Evolutionary conservation across 1,140 invertebrate genomes (phyloP).

Genomic region (Maniola jurtina): DNA sequence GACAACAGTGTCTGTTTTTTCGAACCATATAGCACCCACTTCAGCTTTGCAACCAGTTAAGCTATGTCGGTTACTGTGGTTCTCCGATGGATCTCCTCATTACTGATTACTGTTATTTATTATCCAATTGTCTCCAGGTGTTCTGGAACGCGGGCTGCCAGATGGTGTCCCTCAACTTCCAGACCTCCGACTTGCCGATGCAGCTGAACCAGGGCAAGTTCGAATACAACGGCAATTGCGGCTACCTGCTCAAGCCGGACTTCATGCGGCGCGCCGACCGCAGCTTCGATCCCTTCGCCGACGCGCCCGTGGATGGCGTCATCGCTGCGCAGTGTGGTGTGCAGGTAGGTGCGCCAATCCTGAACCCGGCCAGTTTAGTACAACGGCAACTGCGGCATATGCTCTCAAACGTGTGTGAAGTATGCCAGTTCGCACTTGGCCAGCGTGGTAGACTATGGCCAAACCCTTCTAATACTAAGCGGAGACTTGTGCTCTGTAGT

Average conservation of each 20-base stretch:
- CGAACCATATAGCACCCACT: too few relatives aligned
- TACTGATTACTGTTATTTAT: background rate
- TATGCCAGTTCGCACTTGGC: too few relatives aligned
- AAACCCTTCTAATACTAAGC: too few relatives aligned
- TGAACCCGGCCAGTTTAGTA: too few relatives aligned
- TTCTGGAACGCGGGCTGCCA: constrained; percentile 96
- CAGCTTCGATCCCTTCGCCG: constrained; percentile 99
- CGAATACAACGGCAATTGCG: constrained; percentile 98
- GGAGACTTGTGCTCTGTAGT: too few relatives aligned
- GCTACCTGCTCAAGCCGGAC: constrained; percentile 98
- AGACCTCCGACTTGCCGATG: constrained; percentile 99
- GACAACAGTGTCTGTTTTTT: too few relatives aligned
- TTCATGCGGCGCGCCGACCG: constrained; percentile 98
- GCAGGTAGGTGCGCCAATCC: constrained; percentile 85
- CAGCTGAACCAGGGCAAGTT: constrained; percentile 99
- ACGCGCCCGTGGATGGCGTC: constrained; percentile 99
- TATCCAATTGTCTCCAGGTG: constrained; percentile 78
- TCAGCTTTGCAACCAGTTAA: too few relatives aligned
- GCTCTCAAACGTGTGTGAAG: too few relatives aligned
- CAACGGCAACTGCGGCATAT: too few relatives aligned
- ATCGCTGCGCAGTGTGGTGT: constrained; percentile 99
- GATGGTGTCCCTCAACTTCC: constrained; percentile 99
- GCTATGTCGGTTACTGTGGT: background rate
- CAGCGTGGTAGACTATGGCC: too few relatives aligned
- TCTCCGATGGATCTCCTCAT: background rate